Percentiles rank a stretch among this genome's conserved stretches.
Evolutionary conservation across 2,113 vertebrate species (phyloP).

Genomic region (Grallaria varia): DNA sequence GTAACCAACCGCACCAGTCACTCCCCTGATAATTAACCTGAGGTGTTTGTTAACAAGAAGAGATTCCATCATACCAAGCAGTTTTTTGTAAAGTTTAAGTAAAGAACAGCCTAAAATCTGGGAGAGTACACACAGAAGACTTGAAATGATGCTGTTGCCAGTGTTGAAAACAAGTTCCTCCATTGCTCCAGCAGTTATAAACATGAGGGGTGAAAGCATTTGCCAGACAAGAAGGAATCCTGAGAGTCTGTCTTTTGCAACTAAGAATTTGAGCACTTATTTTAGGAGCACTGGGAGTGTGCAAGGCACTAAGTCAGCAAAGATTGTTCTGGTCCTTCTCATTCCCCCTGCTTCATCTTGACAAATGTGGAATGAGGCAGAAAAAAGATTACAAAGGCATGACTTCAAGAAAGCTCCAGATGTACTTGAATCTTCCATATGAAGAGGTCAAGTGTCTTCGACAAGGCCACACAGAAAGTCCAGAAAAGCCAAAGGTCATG

Average conservation of each 20-base stretch:
- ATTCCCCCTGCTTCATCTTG: neutral
- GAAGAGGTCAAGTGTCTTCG: neutral
- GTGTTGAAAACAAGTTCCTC: neutral
- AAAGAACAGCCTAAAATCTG: neutral
- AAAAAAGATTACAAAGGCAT: neutral
- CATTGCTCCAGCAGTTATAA: neutral
- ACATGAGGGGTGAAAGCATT: neutral
- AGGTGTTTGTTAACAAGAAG: neutral
- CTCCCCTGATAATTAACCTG: neutral
- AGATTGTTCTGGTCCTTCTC: neutral
- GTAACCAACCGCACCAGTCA: neutral
- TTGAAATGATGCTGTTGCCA: neutral
- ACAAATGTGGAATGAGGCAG: neutral
- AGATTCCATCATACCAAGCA: neutral
- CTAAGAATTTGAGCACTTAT: neutral
- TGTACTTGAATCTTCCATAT: neutral
- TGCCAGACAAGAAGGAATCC: neutral
- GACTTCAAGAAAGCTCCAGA: neutral
- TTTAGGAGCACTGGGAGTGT: neutral
- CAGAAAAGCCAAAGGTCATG: neutral
- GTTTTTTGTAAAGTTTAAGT: neutral
- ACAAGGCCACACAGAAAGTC: neutral
- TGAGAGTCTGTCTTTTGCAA: neutral
- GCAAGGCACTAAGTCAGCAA: neutral
- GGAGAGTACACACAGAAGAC: neutral